Base-by-base conservation (phyloP, 2,797 vertebrate species). In the Intellagama lesueurii region DNA sequence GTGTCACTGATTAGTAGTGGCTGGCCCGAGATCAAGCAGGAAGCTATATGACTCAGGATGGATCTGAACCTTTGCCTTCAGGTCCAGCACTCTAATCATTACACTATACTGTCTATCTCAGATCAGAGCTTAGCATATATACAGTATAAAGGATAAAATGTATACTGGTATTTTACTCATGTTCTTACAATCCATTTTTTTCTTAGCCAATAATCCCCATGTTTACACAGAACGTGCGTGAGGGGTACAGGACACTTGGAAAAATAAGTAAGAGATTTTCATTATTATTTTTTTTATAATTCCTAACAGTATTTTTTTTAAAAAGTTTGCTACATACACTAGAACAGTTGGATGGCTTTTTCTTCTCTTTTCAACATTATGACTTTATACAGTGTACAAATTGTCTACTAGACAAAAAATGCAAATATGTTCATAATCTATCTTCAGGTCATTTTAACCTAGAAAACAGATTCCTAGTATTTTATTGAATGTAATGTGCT, bases 141-240 rank as follows among this genome's bases (percentile, higher is more conserved):
- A 56, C 9, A 56, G 1, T 56, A 14, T 7, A 12, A 56, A 56
- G 52, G 12, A 56, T 56, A 56, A 11, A 56, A 56, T 56, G 52
- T 56, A 56, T 14, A 19, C 19, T 81, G 30, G 22, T 47, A 78
- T 72, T 85, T 88, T 84, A 35, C 32, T 49, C 35, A 64, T 64
- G 19, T 86, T 49, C 44, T 69, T 28, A 7, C 7, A 49, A 93
- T 3, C 85, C 87, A 93, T 78, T 83, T 92, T 66, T 78, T 85
- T 83, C 75, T 76, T 78, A 98, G 98, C 97, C 97, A 92, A 95
- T 98, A 86, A 98, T 98, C 95, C 98, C 98, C 77, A 98, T 98
- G 98, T 98, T 98, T 96, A 98, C 98, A 78, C 97, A 97, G 91
- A 98, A 98, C 85, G 73, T 98, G 68, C 96, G 98, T 60, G 98